A percentile compares a stretch with the other conserved stretches of the same genome.
Conservation (phyloP, 2,888 invertebrate genomes). For the Morinoia aosen region DNA sequence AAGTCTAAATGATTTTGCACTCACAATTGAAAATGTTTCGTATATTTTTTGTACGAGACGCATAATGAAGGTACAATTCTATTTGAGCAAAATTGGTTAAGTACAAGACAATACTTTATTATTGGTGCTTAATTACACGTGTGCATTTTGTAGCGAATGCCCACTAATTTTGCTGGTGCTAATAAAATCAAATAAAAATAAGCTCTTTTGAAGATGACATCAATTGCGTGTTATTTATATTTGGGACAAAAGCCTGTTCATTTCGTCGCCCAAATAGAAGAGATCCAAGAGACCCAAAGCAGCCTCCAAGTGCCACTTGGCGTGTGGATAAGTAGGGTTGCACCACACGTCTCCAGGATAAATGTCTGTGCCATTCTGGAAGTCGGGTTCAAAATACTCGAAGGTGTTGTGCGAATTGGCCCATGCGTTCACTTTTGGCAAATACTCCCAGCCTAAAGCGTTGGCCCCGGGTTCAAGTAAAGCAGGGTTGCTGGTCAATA, state of each 20-base stretch:
- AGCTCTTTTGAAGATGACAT: neutral
- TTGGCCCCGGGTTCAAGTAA: conserved; percentile 23
- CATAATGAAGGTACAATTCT: too few species aligned
- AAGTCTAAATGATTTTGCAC: too few species aligned
- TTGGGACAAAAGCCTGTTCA: conserved; percentile 20
- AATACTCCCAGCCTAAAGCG: conserved; percentile 31
- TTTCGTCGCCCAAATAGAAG: conserved; percentile 50
- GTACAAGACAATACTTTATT: too few species aligned
- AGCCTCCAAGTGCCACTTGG: conserved; percentile 54
- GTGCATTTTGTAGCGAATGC: neutral
- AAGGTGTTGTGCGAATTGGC: conserved; percentile 19
- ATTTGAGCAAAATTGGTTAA: too few species aligned
- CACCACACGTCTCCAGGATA: conserved; percentile 56
- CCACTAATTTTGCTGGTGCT: neutral
- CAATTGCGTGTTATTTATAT: neutral
- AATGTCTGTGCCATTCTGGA: conserved; percentile 48
- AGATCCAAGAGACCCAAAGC: conserved; percentile 50
- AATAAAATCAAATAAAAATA: too few species aligned
- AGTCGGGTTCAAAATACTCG: conserved; percentile 36
- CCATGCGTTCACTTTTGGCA: conserved; percentile 50
- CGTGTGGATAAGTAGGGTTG: conserved; percentile 31
- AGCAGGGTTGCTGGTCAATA: conserved; percentile 37
- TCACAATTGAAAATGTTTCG: too few species aligned
- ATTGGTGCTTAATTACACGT: neutral
- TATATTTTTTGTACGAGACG: too few species aligned